Evolutionary conservation across 2,113 vertebrate species (phyloP).

Genomic region (Otocyon megalotis): DNA sequence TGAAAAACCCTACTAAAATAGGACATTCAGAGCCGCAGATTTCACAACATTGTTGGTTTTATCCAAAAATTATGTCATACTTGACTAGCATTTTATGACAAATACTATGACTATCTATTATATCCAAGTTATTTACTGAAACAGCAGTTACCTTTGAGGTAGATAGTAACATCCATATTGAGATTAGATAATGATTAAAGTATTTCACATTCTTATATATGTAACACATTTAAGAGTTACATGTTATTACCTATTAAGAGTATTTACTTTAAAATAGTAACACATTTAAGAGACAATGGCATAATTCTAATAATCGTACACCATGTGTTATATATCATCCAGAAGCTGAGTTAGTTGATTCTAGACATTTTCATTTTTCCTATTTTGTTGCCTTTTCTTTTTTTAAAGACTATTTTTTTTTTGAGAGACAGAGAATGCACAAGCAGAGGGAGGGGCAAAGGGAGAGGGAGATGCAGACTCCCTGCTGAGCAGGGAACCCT

Average conservation of each 20-base stretch:
- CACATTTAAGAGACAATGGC: not conserved
- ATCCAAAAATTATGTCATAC: not conserved
- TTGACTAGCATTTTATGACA: not conserved
- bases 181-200: not conserved
- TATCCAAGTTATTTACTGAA: not conserved
- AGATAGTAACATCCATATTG: not conserved
- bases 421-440: too few relatives aligned
- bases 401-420: too few relatives aligned
- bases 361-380: not conserved
- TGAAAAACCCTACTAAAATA: not conserved
- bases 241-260: too few relatives aligned
- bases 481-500: too few relatives aligned
- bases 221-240: too few relatives aligned
- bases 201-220: not conserved
- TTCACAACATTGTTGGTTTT: not conserved
- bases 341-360: not conserved
- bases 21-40: not conserved
- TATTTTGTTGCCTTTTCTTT: not conserved
- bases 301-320: not conserved
- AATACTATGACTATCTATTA: not conserved
- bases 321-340: not conserved
- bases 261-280: too few relatives aligned
- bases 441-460: too few relatives aligned
- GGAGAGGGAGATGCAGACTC: too few relatives aligned
- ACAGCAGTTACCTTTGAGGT: not conserved